A percentile compares a stretch with the other conserved stretches of the same genome.
phyloP scores from a whole-genome alignment of 2,113 vertebrate species.

The Azemiops feae region DNA sequence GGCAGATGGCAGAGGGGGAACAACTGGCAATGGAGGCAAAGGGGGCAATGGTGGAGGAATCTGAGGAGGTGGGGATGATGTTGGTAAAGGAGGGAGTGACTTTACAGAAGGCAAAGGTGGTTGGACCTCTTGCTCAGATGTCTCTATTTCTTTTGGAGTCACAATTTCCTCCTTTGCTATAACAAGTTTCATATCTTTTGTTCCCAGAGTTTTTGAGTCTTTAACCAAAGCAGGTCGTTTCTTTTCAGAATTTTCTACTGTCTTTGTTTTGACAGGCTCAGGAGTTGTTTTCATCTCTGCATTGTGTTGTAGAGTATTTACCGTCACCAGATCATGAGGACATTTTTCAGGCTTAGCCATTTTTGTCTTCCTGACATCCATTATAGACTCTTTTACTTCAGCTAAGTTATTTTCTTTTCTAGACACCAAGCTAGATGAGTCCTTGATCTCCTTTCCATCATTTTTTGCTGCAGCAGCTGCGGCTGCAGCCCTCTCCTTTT shows the following conservation, averaged over 20 bases:
- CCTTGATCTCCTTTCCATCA: conserved; percentile 73
- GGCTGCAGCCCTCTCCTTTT: conserved; percentile 89
- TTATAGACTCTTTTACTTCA: conserved; percentile 65
- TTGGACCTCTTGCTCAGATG: conserved; percentile 69
- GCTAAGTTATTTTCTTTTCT: conserved; percentile 72
- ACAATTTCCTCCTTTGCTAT: conserved; percentile 66
- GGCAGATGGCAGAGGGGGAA: conserved; percentile 66
- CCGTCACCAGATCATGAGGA: conserved; percentile 62
- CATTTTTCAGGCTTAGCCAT: conserved; percentile 69
- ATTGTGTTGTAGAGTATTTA: conserved; percentile 41
- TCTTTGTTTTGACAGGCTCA: conserved; percentile 63
- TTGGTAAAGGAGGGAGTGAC: conserved; percentile 78
- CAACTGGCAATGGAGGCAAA: conserved; percentile 68
- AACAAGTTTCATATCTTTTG: conserved; percentile 70
- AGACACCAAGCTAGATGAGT: conserved; percentile 68
- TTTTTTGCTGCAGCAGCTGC: conserved; percentile 84
- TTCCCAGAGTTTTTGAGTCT: conserved; percentile 67
- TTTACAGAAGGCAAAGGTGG: conserved; percentile 72
- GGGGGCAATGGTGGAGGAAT: conserved; percentile 73
- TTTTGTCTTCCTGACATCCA: conserved; percentile 74
- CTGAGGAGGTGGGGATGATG: conserved; percentile 71
- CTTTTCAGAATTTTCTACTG: conserved; percentile 73
- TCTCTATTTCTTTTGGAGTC: conserved; percentile 69
- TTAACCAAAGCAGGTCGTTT: conserved; percentile 62
- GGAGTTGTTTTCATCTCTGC: conserved; percentile 67